Percentiles rank a stretch among this genome's conserved stretches.
These are phyloP conservation scores for Carassius gibelio DNA, from an alignment of 2,113 vertebrate species.

Conservation along the genomic window DNA sequence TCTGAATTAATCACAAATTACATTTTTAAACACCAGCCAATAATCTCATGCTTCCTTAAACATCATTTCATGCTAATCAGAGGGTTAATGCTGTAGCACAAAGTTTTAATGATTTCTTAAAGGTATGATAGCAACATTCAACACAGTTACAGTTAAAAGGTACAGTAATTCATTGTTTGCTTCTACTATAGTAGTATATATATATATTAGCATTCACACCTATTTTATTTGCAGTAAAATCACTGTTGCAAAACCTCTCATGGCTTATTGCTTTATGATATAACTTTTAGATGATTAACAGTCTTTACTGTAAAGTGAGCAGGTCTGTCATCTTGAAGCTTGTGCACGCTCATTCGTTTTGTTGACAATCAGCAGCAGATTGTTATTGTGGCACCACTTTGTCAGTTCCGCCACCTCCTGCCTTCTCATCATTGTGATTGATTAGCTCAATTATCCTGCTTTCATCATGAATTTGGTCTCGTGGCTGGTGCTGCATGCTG, in stretches of 20 bases:
- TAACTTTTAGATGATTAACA: background rate
- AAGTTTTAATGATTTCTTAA: background rate
- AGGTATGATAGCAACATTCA: background rate
- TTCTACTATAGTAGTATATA: background rate
- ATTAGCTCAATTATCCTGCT: constrained; percentile 32
- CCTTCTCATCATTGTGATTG: constrained; percentile 30
- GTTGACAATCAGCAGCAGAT: constrained; percentile 38
- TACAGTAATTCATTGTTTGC: background rate
- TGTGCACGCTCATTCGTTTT: constrained; percentile 9
- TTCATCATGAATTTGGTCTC: constrained; percentile 17
- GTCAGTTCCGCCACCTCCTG: constrained; percentile 22
- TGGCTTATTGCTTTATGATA: background rate
- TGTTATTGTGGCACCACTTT: constrained; percentile 36
- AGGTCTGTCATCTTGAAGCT: constrained; percentile 20
- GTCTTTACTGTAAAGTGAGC: background rate
- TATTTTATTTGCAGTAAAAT: background rate
- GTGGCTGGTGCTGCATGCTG: background rate
- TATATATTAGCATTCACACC: background rate
- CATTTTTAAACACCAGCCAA: background rate
- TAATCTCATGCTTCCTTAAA: constrained; percentile 2
- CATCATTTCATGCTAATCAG: constrained; percentile 8
- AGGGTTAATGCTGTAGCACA: background rate
- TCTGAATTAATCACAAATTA: constrained; percentile 7
- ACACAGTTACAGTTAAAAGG: background rate
- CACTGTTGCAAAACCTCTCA: background rate